phyloP scores from a whole-genome alignment of 1,140 invertebrate genomes.

The Anoplophora glabripennis region DNA sequence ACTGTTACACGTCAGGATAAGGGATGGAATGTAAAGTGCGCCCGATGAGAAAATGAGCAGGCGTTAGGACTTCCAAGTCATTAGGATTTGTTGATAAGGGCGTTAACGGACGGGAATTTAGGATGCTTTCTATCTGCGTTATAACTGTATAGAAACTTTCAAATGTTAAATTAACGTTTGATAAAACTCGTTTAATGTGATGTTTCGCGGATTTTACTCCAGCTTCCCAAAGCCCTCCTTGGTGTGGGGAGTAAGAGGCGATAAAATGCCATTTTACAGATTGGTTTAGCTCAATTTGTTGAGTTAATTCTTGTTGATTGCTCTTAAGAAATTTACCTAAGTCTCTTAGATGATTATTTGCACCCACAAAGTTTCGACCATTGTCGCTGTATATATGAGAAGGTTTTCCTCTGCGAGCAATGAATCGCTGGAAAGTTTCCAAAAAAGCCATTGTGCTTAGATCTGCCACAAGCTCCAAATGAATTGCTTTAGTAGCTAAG shows the following conservation, averaged over 20 bases:
- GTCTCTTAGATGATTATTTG: conserved; percentile 34
- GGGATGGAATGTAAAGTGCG: no score
- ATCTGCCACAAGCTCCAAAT: conserved; percentile 43
- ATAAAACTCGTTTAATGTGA: conserved; percentile 37
- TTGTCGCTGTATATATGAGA: conserved; percentile 36
- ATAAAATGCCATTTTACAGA: conserved; percentile 16
- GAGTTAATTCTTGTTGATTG: background rate
- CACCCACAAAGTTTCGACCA: conserved; percentile 39
- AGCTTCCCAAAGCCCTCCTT: conserved; percentile 49
- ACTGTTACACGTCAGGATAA: no score
- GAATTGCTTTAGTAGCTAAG: conserved; percentile 38
- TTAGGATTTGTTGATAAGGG: no score
- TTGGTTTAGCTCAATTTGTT: no score
- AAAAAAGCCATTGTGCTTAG: conserved; percentile 41
- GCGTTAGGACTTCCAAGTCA: no score
- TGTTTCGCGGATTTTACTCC: no score
- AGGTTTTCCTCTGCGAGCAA: conserved; percentile 18
- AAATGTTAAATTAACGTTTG: conserved; percentile 20
- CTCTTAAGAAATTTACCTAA: conserved; percentile 40
- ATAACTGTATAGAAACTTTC: no score
- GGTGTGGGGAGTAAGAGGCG: conserved; percentile 44
- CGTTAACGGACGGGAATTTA: no score
- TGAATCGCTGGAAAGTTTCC: no score
- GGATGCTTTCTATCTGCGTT: no score
- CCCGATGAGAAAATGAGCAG: no score